These are phyloP conservation scores for Cyphotilapia sp. DNA, from an alignment of 2,113 vertebrate species.

Conservation along the genomic window DNA sequence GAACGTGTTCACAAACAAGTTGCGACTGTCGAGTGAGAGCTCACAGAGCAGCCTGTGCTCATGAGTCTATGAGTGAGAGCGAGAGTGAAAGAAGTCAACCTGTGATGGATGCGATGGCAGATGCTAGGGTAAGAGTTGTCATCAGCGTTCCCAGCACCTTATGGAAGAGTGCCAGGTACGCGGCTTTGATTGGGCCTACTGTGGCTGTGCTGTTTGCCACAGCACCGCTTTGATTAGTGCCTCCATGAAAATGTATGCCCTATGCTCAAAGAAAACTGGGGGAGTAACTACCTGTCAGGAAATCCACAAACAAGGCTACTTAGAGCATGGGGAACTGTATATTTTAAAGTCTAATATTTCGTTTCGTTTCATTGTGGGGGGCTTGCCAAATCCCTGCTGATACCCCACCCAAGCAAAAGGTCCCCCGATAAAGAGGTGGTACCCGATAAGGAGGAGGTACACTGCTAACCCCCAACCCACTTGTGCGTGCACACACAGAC, in stretches of 20 bases:
- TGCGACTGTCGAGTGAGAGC: conserved; percentile 16
- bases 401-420: conserved; percentile 42
- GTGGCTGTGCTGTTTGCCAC: conserved; percentile 60
- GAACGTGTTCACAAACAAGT: neutral
- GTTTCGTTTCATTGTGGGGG: conserved; percentile 63
- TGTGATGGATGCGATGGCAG: conserved; percentile 54
- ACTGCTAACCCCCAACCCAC: neutral
- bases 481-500: neutral
- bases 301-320: conserved; percentile 73
- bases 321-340: conserved; percentile 63
- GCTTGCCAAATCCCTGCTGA: conserved; percentile 55
- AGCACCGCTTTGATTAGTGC: conserved; percentile 67
- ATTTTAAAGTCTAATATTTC: conserved; percentile 72
- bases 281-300: conserved; percentile 73
- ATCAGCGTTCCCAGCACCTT: conserved; percentile 49
- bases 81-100: conserved; percentile 46
- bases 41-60: conserved; percentile 1
- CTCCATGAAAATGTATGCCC: conserved; percentile 74
- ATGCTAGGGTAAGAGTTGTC: conserved; percentile 61
- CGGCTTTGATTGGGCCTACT: conserved; percentile 62
- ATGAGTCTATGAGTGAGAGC: conserved; percentile 17
- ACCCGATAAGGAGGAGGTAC: conserved; percentile 53
- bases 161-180: conserved; percentile 57
- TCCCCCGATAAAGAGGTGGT: conserved; percentile 61
- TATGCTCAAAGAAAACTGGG: conserved; percentile 68